Evolutionary conservation across 2,888 invertebrate genomes (phyloP).

Genomic region (Glomeris marginata): DNA sequence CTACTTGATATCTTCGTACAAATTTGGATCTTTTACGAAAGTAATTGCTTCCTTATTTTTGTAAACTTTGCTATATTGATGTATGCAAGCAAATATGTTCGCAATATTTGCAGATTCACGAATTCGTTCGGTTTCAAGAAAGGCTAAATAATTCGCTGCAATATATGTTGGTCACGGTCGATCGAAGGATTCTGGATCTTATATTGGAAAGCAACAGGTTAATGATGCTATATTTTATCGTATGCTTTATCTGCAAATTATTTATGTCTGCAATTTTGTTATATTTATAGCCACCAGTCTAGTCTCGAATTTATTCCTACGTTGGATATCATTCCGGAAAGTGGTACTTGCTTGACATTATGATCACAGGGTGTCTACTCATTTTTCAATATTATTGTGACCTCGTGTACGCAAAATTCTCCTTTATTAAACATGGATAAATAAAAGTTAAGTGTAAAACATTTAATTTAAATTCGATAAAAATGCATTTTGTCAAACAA

Average conservation of each 20-base stretch:
- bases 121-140: slow-evolving; percentile 70
- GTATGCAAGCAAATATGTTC: too few species aligned
- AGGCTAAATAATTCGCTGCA: slow-evolving; percentile 68
- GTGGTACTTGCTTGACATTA: slow-evolving; percentile 36
- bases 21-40: slow-evolving; percentile 85
- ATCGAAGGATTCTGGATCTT: slow-evolving; percentile 53
- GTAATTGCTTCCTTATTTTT: slow-evolving; percentile 20
- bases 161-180: slow-evolving; percentile 48
- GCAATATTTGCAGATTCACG: slow-evolving; percentile 44
- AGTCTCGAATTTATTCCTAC: slow-evolving; percentile 38
- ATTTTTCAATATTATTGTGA: too few species aligned
- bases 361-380: too few species aligned
- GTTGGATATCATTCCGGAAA: slow-evolving; percentile 43
- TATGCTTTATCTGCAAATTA: slow-evolving; percentile 5
- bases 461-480: too few species aligned
- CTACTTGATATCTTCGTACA: slow-evolving; percentile 79
- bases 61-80: too few species aligned
- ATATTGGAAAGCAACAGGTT: slow-evolving; percentile 35
- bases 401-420: too few species aligned
- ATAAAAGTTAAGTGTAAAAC: too few species aligned
- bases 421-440: too few species aligned
- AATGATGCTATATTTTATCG: not conserved
- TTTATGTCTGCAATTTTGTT: slow-evolving; percentile 3
- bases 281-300: slow-evolving; percentile 24
- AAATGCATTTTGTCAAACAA: too few species aligned